phyloP scores from a whole-genome alignment of 2,888 invertebrate species.

The Escarpia spicata region DNA sequence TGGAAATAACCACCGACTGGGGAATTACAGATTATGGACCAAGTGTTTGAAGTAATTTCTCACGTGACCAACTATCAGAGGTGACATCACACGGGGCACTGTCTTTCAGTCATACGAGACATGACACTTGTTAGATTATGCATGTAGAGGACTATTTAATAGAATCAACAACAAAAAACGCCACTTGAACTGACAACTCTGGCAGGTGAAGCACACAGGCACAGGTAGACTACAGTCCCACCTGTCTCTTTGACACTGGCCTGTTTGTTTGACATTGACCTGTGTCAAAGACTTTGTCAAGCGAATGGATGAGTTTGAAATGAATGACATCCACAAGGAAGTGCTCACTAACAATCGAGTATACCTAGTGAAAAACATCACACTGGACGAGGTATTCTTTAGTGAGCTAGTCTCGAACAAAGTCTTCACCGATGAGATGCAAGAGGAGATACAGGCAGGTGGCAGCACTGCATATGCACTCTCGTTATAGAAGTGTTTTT shows the following conservation, averaged over 20 bases:
- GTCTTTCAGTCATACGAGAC: background rate
- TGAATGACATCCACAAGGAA: background rate
- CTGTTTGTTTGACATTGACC: no score
- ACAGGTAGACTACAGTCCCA: background rate
- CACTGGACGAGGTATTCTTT: background rate
- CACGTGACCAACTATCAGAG: background rate
- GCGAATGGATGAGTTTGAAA: background rate
- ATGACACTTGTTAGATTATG: background rate
- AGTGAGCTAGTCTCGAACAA: background rate
- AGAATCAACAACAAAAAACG: background rate
- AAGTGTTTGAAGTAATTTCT: background rate
- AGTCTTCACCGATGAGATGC: background rate
- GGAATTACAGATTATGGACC: background rate
- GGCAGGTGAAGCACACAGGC: background rate
- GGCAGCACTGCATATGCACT: background rate
- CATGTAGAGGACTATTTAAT: background rate
- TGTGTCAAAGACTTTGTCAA: background rate
- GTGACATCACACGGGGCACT: background rate
- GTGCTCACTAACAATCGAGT: background rate
- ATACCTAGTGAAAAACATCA: background rate
- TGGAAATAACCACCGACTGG: background rate
- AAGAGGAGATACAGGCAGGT: background rate
- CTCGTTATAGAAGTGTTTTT: background rate
- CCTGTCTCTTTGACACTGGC: no score
- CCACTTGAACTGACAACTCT: background rate